Evolutionary conservation across 2,113 vertebrate species (phyloP).

Genomic region (Datnioides undecimradiatus): DNA sequence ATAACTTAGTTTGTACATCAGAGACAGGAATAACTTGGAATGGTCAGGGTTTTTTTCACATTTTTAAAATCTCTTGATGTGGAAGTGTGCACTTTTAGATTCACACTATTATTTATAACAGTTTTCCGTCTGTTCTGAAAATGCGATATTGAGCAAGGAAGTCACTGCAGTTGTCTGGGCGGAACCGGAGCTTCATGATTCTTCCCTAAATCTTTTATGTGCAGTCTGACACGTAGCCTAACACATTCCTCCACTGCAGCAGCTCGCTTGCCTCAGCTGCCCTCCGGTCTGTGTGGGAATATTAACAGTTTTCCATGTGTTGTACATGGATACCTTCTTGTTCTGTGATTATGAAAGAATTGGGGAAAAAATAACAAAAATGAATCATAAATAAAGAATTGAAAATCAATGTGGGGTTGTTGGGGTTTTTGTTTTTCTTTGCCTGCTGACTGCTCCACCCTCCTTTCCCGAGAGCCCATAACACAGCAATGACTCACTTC

Average conservation of each 20-base stretch:
- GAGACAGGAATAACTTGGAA: not conserved
- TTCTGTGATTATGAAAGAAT: not conserved
- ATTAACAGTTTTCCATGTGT: not conserved
- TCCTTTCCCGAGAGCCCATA: slow-evolving; percentile 32
- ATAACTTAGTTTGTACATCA: not conserved
- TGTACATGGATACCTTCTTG: not conserved
- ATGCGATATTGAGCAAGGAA: too few relatives aligned
- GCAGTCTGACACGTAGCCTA: slow-evolving; percentile 13
- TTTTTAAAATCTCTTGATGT: not conserved
- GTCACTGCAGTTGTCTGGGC: not conserved
- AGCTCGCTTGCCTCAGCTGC: not conserved
- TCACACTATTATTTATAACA: not conserved
- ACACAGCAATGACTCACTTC: slow-evolving; percentile 46
- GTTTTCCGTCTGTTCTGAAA: not conserved
- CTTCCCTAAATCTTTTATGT: not conserved
- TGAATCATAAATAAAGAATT: not conserved
- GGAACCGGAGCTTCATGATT: not conserved
- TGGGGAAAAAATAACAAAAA: not conserved
- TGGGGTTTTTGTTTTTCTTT: not conserved
- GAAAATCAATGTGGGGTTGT: too few relatives aligned
- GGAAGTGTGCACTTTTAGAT: not conserved
- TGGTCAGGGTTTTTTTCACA: too few relatives aligned
- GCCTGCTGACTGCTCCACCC: slow-evolving; percentile 1
- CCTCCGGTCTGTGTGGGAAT: not conserved
- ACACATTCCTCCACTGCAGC: not conserved